Percentiles rank a stretch among this genome's conserved stretches.
These are phyloP conservation scores for Conopomorpha cramerella DNA, from an alignment of 1,140 invertebrate species.

Conservation along the genomic window DNA sequence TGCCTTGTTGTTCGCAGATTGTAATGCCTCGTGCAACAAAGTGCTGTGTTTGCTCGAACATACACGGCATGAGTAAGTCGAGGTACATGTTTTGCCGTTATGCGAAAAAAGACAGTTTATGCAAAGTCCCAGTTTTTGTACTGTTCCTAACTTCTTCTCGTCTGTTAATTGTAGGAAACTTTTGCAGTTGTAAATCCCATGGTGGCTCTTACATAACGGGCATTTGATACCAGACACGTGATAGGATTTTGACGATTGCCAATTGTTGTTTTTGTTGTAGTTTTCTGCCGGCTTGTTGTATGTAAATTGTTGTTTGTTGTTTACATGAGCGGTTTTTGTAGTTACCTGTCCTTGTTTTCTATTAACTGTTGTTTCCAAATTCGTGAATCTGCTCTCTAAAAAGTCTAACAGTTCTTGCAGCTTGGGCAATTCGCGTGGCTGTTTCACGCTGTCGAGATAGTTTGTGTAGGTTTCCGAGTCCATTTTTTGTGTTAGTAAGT, in stretches of 20 bases:
- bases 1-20: background rate
- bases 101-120: slow-evolving; percentile 7
- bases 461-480: slow-evolving; percentile 2
- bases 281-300: background rate
- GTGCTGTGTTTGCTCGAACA: slow-evolving; percentile 1
- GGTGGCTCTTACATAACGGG: slow-evolving; percentile 5
- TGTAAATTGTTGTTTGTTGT: background rate
- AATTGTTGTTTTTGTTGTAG: slow-evolving; percentile 1
- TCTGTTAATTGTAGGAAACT: slow-evolving; percentile 4
- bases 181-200: slow-evolving; percentile 9
- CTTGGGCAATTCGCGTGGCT: slow-evolving; percentile 1
- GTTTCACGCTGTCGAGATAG: slow-evolving; percentile 3
- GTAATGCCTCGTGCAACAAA: background rate
- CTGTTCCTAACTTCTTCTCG: slow-evolving; percentile 4
- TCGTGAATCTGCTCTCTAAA: slow-evolving; percentile 3
- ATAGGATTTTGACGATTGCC: slow-evolving; percentile 5
- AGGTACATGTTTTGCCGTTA: slow-evolving; percentile 5
- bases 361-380: background rate
- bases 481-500: slow-evolving; percentile 3
- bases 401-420: slow-evolving; percentile 3
- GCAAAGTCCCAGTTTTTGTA: slow-evolving; percentile 5
- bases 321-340: background rate
- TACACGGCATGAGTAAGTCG: slow-evolving; percentile 2
- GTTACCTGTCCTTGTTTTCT: background rate
- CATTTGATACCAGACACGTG: slow-evolving; percentile 4